phyloP scores from a whole-genome alignment of 2,113 vertebrate genomes.

The Plectropomus leopardus region DNA sequence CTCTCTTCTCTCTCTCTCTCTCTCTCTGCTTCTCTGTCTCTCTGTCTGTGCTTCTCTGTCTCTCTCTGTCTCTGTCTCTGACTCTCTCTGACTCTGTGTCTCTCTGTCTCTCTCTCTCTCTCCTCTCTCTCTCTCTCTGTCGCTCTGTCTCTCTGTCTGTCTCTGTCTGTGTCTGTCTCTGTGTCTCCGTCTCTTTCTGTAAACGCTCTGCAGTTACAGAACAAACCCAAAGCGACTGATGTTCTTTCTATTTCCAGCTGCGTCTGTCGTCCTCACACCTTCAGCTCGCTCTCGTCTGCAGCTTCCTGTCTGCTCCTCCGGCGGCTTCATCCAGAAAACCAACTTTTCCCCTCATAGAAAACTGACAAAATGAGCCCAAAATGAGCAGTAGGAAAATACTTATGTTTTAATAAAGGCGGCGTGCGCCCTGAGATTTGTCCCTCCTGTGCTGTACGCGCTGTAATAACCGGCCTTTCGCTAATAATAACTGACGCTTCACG shows the following conservation, averaged over 20 bases:
- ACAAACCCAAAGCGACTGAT: constrained; percentile 55
- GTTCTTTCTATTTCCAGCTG: constrained; percentile 68
- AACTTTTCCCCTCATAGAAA: neutral
- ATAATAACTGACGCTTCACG: constrained; percentile 74
- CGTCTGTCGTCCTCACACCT: constrained; percentile 49
- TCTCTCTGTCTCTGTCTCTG: too few relatives aligned
- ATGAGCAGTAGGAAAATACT: constrained; percentile 19
- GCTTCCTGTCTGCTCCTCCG: constrained; percentile 14
- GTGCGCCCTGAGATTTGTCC: constrained; percentile 21
- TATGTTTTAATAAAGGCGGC: constrained; percentile 26
- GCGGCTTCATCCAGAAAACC: neutral
- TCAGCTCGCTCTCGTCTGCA: constrained; percentile 9
- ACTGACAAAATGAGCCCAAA: constrained; percentile 31
- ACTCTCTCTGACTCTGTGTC: too few relatives aligned
- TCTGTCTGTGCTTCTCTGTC: too few relatives aligned
- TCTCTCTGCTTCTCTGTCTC: too few relatives aligned
- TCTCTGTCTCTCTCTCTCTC: too few relatives aligned
- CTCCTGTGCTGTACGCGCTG: neutral
- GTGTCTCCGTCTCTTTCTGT: constrained; percentile 4
- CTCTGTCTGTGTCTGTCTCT: too few relatives aligned
- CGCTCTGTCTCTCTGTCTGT: too few relatives aligned
- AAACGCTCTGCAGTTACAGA: constrained; percentile 49
- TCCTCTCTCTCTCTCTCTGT: too few relatives aligned
- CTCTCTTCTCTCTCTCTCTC: too few relatives aligned
- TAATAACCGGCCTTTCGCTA: constrained; percentile 58